Percentiles rank a stretch among this genome's conserved stretches.
These are phyloP conservation scores for Poecilia gillii DNA, from an alignment of 2,797 vertebrate species.

Conservation along the genomic window DNA sequence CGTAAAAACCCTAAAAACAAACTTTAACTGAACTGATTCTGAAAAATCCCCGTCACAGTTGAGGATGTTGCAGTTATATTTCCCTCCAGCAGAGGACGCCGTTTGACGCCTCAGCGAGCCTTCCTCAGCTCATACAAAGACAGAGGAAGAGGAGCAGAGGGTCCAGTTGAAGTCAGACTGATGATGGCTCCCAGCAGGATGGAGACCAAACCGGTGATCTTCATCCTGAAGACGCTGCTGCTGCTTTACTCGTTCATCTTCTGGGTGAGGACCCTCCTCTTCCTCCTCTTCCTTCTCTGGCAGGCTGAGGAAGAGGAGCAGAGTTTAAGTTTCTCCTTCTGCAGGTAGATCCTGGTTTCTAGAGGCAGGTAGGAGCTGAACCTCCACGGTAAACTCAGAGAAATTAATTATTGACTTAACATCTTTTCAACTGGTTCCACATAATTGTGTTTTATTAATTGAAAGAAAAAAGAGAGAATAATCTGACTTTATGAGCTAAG, in stretches of 20 bases:
- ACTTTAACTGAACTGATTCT: no score
- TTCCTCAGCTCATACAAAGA: constrained; percentile 2
- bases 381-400: not conserved
- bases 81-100: constrained; percentile 10
- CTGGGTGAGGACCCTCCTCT: constrained; percentile 85
- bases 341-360: not conserved
- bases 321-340: not conserved
- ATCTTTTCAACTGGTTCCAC: no score
- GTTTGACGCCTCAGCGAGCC: not conserved
- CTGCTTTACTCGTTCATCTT: constrained; percentile 96
- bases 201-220: constrained; percentile 95
- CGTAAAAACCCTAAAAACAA: not conserved
- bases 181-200: constrained; percentile 94
- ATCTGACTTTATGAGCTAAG: no score
- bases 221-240: constrained; percentile 93
- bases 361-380: not conserved
- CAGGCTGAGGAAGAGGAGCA: not conserved
- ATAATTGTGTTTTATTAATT: no score
- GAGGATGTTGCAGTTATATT: not conserved
- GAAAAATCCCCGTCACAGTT: not conserved
- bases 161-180: not conserved
- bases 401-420: no score
- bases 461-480: no score
- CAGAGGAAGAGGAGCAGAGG: not conserved
- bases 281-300: not conserved